Base-by-base conservation (phyloP, 2,888 invertebrate genomes). In the Agrypnus murinus region DNA sequence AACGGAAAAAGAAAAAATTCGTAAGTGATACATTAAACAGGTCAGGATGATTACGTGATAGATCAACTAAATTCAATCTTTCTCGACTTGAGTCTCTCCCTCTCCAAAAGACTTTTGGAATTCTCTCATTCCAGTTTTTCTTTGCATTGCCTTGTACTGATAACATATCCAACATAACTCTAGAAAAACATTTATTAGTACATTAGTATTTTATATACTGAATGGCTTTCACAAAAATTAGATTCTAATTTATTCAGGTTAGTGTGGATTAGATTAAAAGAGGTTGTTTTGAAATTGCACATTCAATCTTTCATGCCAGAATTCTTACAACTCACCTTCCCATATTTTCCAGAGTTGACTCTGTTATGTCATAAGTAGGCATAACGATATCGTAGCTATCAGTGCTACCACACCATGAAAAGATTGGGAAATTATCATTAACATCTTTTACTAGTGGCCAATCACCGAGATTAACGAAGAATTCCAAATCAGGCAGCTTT, bases 341-440 rank as follows among this genome's bases (percentile, higher is more conserved):
- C 95, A 98, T 96, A 86, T 93, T 95, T 87, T 98, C 96, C 72
- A 98, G 84, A 0, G 95, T 92, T 10, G 98, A 93, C 86, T 97
- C 95, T 0, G 96, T 97, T 53, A 98, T 88, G 83, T 98, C 98
- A 86, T 98, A 98, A 0, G 98, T 98, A 6, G 98, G 98, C 89
- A 98, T 88, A 31, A 97, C 90, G 82, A 98, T 97, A 84, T 99
- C 98, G 78, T 89, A 87, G 4, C 93, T 92, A 69, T 93, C 92
- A 68, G 90, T 88, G 73, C 96, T 97, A 0, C 97, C 97, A 86
- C 98, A 98, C 98, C 98, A 99, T 12, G 98, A 98, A 83, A 98
- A 94, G 72, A 99, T 90, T 1, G 98, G 97, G 73, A 92, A 89
- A 9, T 89, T 87, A 10, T 88, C 84, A 43, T 82, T 81, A 0